Conservation (phyloP, 2,113 vertebrate genomes). For the Apus apus region DNA sequence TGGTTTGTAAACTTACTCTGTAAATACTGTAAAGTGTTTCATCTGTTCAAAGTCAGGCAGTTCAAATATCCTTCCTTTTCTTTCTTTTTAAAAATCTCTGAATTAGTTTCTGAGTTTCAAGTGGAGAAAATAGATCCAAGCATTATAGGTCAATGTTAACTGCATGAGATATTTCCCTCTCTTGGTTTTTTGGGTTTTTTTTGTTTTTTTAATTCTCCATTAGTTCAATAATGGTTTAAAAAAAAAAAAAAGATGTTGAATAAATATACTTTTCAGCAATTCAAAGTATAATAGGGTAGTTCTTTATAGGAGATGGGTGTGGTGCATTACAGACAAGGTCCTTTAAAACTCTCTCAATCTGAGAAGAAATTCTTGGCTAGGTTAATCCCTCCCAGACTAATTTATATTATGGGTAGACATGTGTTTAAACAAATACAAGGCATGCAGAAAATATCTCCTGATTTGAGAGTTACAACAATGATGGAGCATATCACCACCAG, state of each 20-base stretch:
- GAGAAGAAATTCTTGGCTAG: conserved; percentile 38
- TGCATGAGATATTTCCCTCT: background rate
- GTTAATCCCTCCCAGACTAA: conserved; percentile 4
- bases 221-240: background rate
- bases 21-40: conserved; percentile 32
- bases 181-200: no score
- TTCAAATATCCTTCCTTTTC: background rate
- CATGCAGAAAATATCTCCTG: background rate
- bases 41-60: background rate
- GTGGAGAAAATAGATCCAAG: background rate
- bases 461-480: background rate
- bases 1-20: background rate
- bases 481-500: background rate
- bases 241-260: conserved; percentile 16
- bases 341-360: conserved; percentile 55
- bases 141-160: conserved; percentile 35
- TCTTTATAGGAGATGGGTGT: conserved; percentile 32
- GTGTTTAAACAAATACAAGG: conserved; percentile 26
- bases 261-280: conserved; percentile 26
- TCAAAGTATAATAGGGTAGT: background rate
- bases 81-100: background rate
- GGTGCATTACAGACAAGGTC: background rate
- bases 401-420: background rate
- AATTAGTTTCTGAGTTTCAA: background rate
- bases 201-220: background rate